Evolutionary conservation across 1,140 invertebrate species (phyloP), one percentile per base, ranked within the genome.

Genomic region (Aphaenogaster ashmeadi): DNA sequence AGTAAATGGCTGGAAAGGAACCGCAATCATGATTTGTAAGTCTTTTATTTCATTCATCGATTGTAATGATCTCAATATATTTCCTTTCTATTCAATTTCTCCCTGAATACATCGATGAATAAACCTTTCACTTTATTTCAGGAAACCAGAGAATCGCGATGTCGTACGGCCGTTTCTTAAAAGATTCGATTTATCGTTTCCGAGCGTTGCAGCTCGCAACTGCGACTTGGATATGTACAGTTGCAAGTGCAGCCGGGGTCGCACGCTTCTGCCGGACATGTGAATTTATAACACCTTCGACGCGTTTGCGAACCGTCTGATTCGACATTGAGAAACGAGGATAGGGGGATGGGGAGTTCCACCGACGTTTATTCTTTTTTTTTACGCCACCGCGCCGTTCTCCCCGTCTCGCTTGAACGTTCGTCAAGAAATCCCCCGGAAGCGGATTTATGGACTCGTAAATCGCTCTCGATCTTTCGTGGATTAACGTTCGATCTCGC

Each of bases 171-270:
- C 90, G 80, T 91, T 91, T 88, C 90, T 91, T 91, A 64, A 38
- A 80, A 86, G 85, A 78, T 86, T 84, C 88, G 87, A 93, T 92
- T 92, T 92, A 92, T 92, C 84, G 91, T 60, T 86, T 36, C 33
- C 83, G 71, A 88, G 80, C 84, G 88, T 41, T 69, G 74, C 89
- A 36, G 81, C 69, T 90, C 69, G 41, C 87, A 90, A 78, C 88
- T 88, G 74, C 41, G 87, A 66, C 67, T 77, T 80, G 60, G 72
- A 67, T 90, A 91, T 86, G 78, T 92, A 79, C 92, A 92, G 88
- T 88, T 93, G 77, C 85, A 88, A 83, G 83, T 90, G 86, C 78
- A 64, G 36, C 44, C 15, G n/a, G 58, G 66, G 54, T 83, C 67
- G 71, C 69, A 64, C n/a, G 69, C 13, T 71, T 78, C 71, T 54